Base-by-base conservation (phyloP, 2,888 invertebrate species). In the Mactromeris polynyma region DNA sequence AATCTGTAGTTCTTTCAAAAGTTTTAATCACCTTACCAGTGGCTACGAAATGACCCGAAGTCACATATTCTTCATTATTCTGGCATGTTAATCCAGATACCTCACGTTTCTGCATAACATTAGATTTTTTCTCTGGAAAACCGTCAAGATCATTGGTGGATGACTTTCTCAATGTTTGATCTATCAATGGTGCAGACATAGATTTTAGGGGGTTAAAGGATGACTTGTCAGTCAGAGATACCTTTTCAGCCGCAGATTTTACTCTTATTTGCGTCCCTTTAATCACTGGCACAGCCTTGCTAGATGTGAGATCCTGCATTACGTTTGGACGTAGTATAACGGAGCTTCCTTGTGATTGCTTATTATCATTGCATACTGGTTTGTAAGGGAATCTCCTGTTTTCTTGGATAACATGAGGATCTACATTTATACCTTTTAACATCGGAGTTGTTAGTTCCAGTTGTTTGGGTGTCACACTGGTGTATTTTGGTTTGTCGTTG, bases 1-100 rank as follows among this genome's bases (percentile, higher is more conserved):
- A 69, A 31, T 82, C 64, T 6, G 38, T 69, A 33, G 14, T 4
- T 19, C 19, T 54, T 31, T 58, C 40, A n/a, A 46, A n/a, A 21
- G 33, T 46, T 40, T 77, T 42, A 14, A 88, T 51, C 51, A 80
- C 54, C 73, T 88, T 88, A 19, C 88, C 88, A 38, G 69, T 80
- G 36, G 84, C 88, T 77, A 79, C 46, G 26, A 88, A 84, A n/a
- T 69, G 51, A 38, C 81, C 58, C 3, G 84, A 51, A 2, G 73
- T 33, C n/a, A 0, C 14, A 73, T 26, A 19, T 4, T 33, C 19
- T 1, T 36, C 19, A 36, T 73, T 36, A 4, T 11, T 11, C 4
- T 73, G 73, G 36, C 36, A 33, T 73, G n/a, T 26, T 9, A n/a
- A 26, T 26, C 58, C 26, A 7, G 58, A n/a, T 26, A n/a, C 26